Evolutionary conservation across 1,140 invertebrate genomes (phyloP).

Genomic region (Eueides isabella): DNA sequence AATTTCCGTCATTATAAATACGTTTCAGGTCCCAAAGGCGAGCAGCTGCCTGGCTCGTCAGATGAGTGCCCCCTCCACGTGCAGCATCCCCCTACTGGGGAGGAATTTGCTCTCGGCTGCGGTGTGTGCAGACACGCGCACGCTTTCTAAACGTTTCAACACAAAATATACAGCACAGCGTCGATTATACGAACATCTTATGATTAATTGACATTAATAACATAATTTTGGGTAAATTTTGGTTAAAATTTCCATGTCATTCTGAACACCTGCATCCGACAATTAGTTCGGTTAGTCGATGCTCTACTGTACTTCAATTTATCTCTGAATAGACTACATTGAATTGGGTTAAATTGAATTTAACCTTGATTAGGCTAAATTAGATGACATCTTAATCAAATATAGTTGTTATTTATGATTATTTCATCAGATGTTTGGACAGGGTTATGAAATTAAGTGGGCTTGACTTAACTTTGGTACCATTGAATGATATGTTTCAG

Average conservation of each 20-base stretch:
- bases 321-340: too few species aligned
- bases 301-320: too few species aligned
- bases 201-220: too few species aligned
- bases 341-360: too few species aligned
- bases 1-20: too few species aligned
- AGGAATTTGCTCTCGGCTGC: constrained; percentile 99
- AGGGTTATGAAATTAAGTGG: not conserved
- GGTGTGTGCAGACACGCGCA: constrained; percentile 94
- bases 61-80: constrained; percentile 98
- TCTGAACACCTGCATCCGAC: too few species aligned
- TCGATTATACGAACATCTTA: too few species aligned
- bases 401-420: not conserved
- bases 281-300: too few species aligned
- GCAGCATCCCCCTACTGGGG: constrained; percentile 97
- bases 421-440: not conserved
- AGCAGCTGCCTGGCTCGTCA: constrained; percentile 90
- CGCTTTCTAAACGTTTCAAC: not conserved
- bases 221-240: too few species aligned
- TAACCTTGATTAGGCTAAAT: too few species aligned
- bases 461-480: not conserved
- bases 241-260: too few species aligned
- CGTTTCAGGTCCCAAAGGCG: constrained; percentile 91
- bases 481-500: not conserved
- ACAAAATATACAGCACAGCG: not conserved
- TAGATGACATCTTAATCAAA: not conserved